These are phyloP conservation scores for Tribolium castaneum DNA, from an alignment of 1,140 invertebrate species.

Conservation along the genomic window DNA sequence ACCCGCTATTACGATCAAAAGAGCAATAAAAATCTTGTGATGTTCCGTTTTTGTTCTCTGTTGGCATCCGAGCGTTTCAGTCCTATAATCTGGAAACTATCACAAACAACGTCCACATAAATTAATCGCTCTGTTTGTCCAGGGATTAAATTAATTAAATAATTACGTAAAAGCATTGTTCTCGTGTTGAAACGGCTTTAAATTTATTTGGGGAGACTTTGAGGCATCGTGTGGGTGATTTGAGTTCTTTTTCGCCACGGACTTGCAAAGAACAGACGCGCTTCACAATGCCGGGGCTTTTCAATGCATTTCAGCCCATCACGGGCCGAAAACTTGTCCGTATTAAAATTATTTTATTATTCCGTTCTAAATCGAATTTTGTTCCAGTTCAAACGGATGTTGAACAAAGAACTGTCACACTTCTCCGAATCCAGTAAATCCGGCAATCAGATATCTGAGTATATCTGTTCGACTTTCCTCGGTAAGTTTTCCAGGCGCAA, in stretches of 20 bases:
- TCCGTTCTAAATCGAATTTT: constrained; percentile 44
- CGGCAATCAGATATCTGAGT: constrained; percentile 99
- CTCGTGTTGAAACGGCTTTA: background rate
- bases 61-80: background rate
- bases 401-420: constrained; percentile 99
- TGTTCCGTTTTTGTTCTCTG: background rate
- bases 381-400: constrained; percentile 98
- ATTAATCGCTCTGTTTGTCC: constrained; percentile 10
- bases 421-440: constrained; percentile 99
- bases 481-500: constrained; percentile 75
- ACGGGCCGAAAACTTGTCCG: background rate
- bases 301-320: background rate
- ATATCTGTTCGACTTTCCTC: constrained; percentile 98
- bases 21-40: background rate
- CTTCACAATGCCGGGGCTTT: background rate
- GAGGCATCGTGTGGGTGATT: constrained; percentile 19
- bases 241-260: background rate
- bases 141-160: constrained; percentile 1
- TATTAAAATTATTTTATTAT: background rate
- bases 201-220: background rate
- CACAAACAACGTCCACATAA: background rate
- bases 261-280: background rate
- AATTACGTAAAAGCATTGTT: constrained; percentile 32
- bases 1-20: background rate
- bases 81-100: constrained; percentile 24